Base-by-base conservation (phyloP, 2,888 invertebrate species). In the Cantharis flavilabris region DNA sequence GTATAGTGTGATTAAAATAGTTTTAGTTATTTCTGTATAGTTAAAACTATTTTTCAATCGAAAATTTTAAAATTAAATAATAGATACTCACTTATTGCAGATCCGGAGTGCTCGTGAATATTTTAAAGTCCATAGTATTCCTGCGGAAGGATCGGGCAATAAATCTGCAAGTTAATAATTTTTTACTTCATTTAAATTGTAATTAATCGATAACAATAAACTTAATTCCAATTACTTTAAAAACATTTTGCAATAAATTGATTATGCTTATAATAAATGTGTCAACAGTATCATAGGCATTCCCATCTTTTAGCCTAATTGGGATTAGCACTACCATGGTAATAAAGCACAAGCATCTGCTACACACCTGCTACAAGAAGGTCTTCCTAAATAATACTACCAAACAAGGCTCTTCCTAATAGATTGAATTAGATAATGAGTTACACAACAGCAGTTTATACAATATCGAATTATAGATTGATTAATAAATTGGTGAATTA, bases 311-410 rank as follows among this genome's bases (percentile, higher is more conserved):
- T 72, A 62, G 75, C 76, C 73, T 78, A 80, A 80, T 80, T 80
- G 76, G 76, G 71, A 78, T 78, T 80, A 80, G 73, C 76, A 76
- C 72, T 72, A 76, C 69, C 72, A 73, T 71, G 62, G 77, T 74
- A 73, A 78, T 79, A 79, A 78, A 79, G 75, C 75, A 70, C 70
- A 74, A 79, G 74, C 79, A 80, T 78, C 80, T 80, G 80, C 33
- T 71, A 70, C 72, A 33, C 80, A 80, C 80, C 80, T 80, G 80
- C 72, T 76, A 67, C 72, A 73, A 70, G 74, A 71, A 77, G 75
- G 75, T 72, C 72, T 75, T 72, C 75, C 73, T 77, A 71, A 71
- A 77, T 75, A 72, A 75, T 49, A n/a, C 75, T 75, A 67, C 65
- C 65, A 64, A 64, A 64, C 64, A 16, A 23, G 75, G 73, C 69